These are phyloP conservation scores for Conomelus anceps DNA, from an alignment of 2,888 invertebrate genomes.

Conservation along the genomic window DNA sequence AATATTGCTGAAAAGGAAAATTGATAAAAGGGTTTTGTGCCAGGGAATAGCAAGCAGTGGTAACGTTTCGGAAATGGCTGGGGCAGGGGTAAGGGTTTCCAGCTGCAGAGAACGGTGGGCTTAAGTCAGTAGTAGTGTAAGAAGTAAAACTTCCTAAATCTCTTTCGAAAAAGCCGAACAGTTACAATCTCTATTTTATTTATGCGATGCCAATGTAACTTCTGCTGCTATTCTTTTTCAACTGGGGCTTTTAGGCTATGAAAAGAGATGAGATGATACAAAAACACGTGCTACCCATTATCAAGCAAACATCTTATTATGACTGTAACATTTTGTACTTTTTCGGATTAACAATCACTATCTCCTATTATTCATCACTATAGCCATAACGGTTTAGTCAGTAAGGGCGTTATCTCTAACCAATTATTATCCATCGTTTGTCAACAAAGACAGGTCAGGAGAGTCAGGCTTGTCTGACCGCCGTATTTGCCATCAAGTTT, in stretches of 20 bases:
- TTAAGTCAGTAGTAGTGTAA: neutral
- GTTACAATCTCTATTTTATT: neutral
- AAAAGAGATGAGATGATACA: neutral
- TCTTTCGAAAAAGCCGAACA: neutral
- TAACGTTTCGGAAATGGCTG: neutral
- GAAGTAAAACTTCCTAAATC: neutral
- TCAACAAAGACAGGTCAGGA: too few relatives aligned
- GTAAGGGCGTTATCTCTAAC: too few relatives aligned
- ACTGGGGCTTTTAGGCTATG: neutral
- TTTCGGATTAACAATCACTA: too few relatives aligned
- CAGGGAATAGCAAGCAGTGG: neutral
- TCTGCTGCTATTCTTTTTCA: neutral
- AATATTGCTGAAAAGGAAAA: neutral
- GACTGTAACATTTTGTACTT: neutral
- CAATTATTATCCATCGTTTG: too few relatives aligned
- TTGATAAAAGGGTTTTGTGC: neutral
- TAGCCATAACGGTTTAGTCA: too few relatives aligned
- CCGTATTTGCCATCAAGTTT: too few relatives aligned
- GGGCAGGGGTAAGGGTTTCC: neutral
- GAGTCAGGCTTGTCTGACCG: too few relatives aligned
- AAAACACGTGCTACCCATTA: neutral
- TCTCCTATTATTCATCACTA: neutral
- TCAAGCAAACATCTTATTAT: neutral
- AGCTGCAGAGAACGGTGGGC: neutral
- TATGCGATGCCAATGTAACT: neutral